Percentiles rank a stretch among this genome's conserved stretches.
These are phyloP conservation scores for Actinia tenebrosa DNA, from an alignment of 64 coral and sea anemone genomes.

Conservation along the genomic window DNA sequence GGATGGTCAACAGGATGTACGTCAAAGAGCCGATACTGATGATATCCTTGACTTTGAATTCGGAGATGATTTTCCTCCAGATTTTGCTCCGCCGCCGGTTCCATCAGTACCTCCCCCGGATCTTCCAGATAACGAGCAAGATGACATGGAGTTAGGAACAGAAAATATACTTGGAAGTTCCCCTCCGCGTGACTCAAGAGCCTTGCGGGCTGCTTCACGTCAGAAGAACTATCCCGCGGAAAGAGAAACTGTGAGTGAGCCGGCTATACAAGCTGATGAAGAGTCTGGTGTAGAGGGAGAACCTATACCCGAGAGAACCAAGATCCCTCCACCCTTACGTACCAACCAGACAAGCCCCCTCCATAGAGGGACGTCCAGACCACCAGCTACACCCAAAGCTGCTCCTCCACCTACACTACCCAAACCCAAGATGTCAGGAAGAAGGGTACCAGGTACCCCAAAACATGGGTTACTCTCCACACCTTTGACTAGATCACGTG, in stretches of 20 bases:
- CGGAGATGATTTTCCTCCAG: slow-evolving; percentile 34
- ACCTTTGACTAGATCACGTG: not conserved
- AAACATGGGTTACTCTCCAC: slow-evolving; percentile 20
- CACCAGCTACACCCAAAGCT: slow-evolving; percentile 13
- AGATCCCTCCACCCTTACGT: not conserved
- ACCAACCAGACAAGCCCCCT: not conserved
- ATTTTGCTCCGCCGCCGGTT: slow-evolving; percentile 56
- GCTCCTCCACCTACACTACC: slow-evolving; percentile 65
- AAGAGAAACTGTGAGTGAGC: not conserved
- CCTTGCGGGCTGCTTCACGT: slow-evolving; percentile 51
- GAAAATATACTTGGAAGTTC: slow-evolving; percentile 29
- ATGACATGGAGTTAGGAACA: not conserved
- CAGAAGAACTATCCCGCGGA: slow-evolving; percentile 3
- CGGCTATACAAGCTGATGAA: not conserved
- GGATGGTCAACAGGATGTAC: not conserved
- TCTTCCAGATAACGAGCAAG: slow-evolving; percentile 26
- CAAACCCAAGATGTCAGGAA: slow-evolving; percentile 50
- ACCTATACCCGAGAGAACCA: not conserved
- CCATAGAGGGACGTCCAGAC: not conserved
- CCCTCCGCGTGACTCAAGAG: slow-evolving; percentile 48
- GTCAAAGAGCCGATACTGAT: not conserved
- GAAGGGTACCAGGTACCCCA: slow-evolving; percentile 27
- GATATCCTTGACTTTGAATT: slow-evolving; percentile 7
- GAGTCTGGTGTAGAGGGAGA: slow-evolving; percentile 8
- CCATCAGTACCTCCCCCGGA: slow-evolving; percentile 54